Evolutionary conservation across 1,140 invertebrate genomes (phyloP).

Genomic region (Drosophila biarmipes): DNA sequence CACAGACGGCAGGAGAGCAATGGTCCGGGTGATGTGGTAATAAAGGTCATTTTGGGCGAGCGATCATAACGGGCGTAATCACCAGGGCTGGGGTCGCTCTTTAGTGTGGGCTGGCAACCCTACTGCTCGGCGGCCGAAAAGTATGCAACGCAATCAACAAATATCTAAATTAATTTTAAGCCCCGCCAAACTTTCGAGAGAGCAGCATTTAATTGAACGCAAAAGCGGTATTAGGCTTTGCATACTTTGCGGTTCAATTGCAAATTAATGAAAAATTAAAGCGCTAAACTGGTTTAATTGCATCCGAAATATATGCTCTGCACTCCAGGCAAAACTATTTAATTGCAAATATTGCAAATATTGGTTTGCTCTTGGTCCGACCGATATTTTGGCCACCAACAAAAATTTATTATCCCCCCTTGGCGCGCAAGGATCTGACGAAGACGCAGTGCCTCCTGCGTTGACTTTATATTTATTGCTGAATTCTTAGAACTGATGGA

Average conservation of each 20-base stretch:
- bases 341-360: conserved; percentile 13
- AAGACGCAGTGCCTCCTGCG: neutral
- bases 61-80: conserved; percentile 21
- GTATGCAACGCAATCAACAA: conserved; percentile 37
- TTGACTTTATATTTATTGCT: conserved; percentile 14
- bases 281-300: conserved; percentile 27
- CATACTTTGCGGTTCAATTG: conserved; percentile 37
- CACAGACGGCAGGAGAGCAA: conserved; percentile 21
- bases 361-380: neutral
- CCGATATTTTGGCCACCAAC: neutral
- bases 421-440: neutral
- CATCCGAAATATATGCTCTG: conserved; percentile 22
- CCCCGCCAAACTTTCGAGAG: conserved; percentile 9
- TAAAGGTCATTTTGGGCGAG: conserved; percentile 23
- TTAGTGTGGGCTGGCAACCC: neutral
- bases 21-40: conserved; percentile 30
- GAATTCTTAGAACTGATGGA: neutral
- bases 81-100: neutral
- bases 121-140: conserved; percentile 17
- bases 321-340: conserved; percentile 3
- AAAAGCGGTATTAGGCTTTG: conserved; percentile 23
- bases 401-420: conserved; percentile 8
- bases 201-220: conserved; percentile 21
- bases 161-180: conserved; percentile 40
- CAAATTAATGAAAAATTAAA: conserved; percentile 38